phyloP scores from a whole-genome alignment of 2,113 vertebrate genomes.

The Cygnus buccinator region DNA sequence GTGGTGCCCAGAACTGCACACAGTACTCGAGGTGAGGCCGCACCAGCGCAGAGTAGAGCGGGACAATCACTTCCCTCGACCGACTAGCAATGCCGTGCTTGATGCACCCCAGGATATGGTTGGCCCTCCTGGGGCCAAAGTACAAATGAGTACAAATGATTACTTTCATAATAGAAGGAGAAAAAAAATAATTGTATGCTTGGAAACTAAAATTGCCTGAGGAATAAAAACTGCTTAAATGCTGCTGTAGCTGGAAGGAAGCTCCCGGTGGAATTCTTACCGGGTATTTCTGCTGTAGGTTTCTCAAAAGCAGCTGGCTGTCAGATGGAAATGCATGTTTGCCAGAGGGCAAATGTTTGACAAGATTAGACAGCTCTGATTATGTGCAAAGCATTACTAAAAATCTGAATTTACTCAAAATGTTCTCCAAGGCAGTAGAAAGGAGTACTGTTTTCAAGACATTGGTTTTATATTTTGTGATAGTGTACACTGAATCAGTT shows the following conservation, averaged over 20 bases:
- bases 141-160: neutral
- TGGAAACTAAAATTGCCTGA: neutral
- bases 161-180: neutral
- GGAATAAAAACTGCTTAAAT: neutral
- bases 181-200: neutral
- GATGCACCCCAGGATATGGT: too few species aligned
- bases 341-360: conserved; percentile 9
- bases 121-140: too few species aligned
- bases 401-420: neutral
- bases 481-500: neutral
- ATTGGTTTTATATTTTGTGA: neutral
- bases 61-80: too few species aligned
- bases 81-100: too few species aligned
- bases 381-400: neutral
- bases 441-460: neutral
- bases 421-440: neutral
- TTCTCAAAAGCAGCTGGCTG: neutral
- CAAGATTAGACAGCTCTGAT: neutral
- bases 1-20: too few species aligned
- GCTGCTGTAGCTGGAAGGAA: neutral
- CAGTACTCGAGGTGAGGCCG: too few species aligned
- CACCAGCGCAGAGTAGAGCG: too few species aligned
- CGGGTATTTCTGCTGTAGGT: neutral
- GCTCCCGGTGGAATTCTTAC: neutral
- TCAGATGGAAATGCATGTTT: conserved; percentile 5